Evolutionary conservation across 2,113 vertebrate species (phyloP), one percentile per base, ranked within the genome.

Genomic region (Seriola rivoliana): DNA sequence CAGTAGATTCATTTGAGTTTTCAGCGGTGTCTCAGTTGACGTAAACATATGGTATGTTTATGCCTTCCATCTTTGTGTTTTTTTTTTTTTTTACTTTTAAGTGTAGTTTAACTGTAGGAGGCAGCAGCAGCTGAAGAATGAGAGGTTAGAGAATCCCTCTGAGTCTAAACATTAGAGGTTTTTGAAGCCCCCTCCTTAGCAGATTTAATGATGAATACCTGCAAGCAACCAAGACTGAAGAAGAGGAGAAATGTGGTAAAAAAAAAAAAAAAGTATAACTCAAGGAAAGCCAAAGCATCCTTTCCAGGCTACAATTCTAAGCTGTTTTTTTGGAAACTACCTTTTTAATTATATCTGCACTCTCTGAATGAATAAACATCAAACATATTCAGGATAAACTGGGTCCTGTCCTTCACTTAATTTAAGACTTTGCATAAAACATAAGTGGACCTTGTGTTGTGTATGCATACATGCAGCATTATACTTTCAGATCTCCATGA

Each of bases 401-500:
- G 14, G 42, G 23, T 55, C 58, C 48, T 11, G 34, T 69, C 55
- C 72, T 71, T 71, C 14, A 36, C 58, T 68, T 72, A 25, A 81
- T 76, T 69, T 23, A 29, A 44, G 17, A 69, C 54, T 66, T 86
- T 85, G 81, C 90, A 82, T 84, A 25, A 81, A 80, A 84, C 74
- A 71, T 54, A 52, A 60, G 54, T 34, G 36, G 38, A 38, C 19
- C 44, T 3, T 23, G 60, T 64, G 78, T 64, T 66, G 38, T 38
- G 65, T 44, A 8, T 21, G 36, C 68, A 57, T 62, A 38, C 36
- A 82, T 58, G 78, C 38, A 63, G 48, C 69, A 65, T 71, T 71
- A 74, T 59, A 60, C 60, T 71, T 66, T 84, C 17, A 76, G 32
- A 76, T 89, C 52, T 83, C 86, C 82, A 81, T 76, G 54, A 54